phyloP scores from a whole-genome alignment of 2,113 vertebrate genomes.

The Larimichthys polyactis region DNA sequence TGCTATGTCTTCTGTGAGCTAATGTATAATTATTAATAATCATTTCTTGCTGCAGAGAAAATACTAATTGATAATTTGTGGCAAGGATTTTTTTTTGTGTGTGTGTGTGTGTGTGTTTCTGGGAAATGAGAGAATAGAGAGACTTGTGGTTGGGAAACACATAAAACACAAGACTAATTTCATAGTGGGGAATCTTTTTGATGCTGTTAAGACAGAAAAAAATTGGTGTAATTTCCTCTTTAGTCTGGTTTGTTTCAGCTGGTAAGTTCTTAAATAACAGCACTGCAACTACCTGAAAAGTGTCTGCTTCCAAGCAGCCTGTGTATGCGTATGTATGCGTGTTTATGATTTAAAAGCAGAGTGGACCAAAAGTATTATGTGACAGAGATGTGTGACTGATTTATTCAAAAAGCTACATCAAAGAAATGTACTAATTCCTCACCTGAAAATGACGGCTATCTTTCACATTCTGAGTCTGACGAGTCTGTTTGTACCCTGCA shows the following conservation, averaged over 20 bases:
- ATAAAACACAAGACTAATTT: neutral
- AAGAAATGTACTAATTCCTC: neutral
- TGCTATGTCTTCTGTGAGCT: conserved; percentile 32
- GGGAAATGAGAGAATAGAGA: neutral
- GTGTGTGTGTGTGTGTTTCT: conserved; percentile 3
- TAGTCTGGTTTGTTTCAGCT: neutral
- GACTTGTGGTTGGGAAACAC: neutral
- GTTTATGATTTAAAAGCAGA: neutral
- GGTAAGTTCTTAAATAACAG: neutral
- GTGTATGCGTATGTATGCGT: neutral
- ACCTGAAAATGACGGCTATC: neutral
- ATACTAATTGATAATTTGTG: conserved; percentile 55
- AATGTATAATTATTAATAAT: conserved; percentile 57
- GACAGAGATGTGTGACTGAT: no score
- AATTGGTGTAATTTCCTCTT: neutral
- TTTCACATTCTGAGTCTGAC: neutral
- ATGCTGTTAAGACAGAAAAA: neutral
- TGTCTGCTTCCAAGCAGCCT: neutral
- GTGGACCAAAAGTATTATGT: neutral
- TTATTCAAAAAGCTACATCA: neutral
- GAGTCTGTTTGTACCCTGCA: neutral
- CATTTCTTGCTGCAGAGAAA: conserved; percentile 28
- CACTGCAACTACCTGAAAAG: neutral
- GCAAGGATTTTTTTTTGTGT: neutral
- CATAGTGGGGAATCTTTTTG: neutral